These are phyloP conservation scores for Sebastes ruberrimus DNA, from an alignment of 2,797 vertebrate species.

Conservation along the genomic window DNA sequence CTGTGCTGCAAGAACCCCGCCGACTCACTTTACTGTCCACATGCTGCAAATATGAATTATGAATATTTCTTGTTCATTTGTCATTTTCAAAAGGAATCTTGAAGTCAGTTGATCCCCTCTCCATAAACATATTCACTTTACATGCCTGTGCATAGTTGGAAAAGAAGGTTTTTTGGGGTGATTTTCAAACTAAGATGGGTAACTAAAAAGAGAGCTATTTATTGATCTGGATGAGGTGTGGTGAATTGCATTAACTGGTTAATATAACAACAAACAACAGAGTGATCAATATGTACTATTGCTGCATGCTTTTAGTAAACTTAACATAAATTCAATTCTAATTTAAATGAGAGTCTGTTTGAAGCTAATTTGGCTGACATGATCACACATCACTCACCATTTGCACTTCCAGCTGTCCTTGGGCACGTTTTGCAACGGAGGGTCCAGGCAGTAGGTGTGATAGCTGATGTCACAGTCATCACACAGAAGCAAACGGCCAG, in stretches of 20 bases:
- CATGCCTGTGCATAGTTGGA: not conserved
- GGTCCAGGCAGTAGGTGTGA: conserved; percentile 98
- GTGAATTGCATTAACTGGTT: not conserved
- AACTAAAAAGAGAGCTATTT: not conserved
- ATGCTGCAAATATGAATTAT: not conserved
- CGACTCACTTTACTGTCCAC: not conserved
- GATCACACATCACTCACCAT: conserved; percentile 83
- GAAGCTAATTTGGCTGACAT: not conserved
- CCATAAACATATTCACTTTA: not conserved
- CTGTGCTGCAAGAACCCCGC: not conserved
- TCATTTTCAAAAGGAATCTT: not conserved
- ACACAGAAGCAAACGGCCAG: conserved; percentile 93
- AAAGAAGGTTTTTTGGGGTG: not conserved
- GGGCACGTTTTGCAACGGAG: conserved; percentile 96
- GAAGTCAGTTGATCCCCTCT: not conserved
- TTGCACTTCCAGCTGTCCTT: conserved; percentile 99
- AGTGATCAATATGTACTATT: not conserved
- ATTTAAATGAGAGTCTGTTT: not conserved
- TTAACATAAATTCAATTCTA: not conserved
- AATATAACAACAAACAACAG: not conserved
- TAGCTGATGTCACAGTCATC: conserved; percentile 99
- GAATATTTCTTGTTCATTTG: not conserved
- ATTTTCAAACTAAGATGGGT: not conserved
- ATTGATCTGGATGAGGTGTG: not conserved
- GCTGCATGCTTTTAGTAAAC: not conserved